Evolutionary conservation across 2,113 vertebrate species (phyloP).

Genomic region (Drymodes brunneopygia): DNA sequence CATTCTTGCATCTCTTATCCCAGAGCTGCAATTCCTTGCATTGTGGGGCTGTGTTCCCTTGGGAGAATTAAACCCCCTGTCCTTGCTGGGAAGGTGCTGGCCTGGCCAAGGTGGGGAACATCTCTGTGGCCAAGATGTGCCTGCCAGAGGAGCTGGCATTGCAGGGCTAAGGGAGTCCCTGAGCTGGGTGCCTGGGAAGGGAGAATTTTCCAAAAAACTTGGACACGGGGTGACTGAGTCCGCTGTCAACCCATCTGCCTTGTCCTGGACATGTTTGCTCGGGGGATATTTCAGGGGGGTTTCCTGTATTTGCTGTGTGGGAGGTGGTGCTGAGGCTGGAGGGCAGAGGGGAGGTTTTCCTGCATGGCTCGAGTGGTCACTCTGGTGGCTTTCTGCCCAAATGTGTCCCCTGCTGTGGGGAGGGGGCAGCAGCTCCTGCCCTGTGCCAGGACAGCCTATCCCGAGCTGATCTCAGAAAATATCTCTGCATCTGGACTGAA

Average conservation of each 20-base stretch:
- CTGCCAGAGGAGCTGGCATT: not conserved
- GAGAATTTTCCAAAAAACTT: not conserved
- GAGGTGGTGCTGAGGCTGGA: rapidly evolving
- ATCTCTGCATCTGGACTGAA: rapidly evolving
- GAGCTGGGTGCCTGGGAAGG: not conserved
- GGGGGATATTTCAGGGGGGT: not conserved
- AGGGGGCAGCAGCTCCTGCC: not conserved
- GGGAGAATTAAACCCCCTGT: rapidly evolving
- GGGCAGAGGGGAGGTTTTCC: rapidly evolving
- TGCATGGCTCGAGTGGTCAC: rapidly evolving
- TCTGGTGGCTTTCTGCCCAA: rapidly evolving
- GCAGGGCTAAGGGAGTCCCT: rapidly evolving
- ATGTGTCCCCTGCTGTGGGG: not conserved
- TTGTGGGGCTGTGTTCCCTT: rapidly evolving
- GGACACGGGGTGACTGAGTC: rapidly evolving
- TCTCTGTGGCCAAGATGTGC: not conserved
- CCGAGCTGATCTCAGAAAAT: rapidly evolving
- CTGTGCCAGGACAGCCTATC: not conserved
- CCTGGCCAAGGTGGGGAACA: not conserved
- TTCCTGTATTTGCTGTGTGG: not conserved
- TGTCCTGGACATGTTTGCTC: rapidly evolving
- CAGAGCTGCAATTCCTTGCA: rapidly evolving
- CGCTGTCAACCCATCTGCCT: not conserved
- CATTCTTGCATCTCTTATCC: rapidly evolving
- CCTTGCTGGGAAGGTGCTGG: not conserved